Evolutionary conservation across 2,888 invertebrate genomes (phyloP), one percentile per base, ranked within the genome.

Genomic region (Drosophila pegasa): DNA sequence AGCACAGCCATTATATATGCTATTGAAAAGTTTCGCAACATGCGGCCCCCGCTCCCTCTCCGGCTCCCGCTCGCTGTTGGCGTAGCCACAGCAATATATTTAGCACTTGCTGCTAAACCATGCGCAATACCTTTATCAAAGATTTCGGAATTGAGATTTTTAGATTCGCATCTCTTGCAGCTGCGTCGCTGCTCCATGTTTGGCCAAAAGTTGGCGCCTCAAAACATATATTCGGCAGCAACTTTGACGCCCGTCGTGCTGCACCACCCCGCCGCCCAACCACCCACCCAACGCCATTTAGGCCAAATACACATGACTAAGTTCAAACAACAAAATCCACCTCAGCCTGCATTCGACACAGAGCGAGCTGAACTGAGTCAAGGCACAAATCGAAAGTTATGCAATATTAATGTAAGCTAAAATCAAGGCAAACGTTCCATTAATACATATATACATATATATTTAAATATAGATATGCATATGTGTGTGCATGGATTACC

Each of bases 161-260:
- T 47, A 48, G 62, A 43, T 64, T 64, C 54, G 37, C 45, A 60
- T 29, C 68, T 59, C 31, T 61, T 60, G 63, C 73, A 73, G 75
- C 59, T 75, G 75, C 37, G 67, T 25, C 62, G 55, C 67, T 64
- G 69, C 74, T 70, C 76, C 65, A 70, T 71, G 74, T 68, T 38
- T 52, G 20, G 70, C 76, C 64, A 81, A 79, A 80, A 80, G 76
- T 80, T 79, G 60, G 47, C 47, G 64, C 55, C 76, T 58, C 76
- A 65, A 63, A 68, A 22, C 20, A 73, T 78, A 73, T 78, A 57
- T 73, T 73, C 41, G 58, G 48, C 67, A 68, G 48, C 50, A 72
- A 73, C 69, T 69, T 69, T 64, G 14, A 1, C 16, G 29, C 27
- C 31, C 38, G 41, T 4, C 8, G 54, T 8, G 54, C 22, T 40